Base-by-base conservation (phyloP, 1,140 invertebrate species). In the Pseudoatta argentina region DNA sequence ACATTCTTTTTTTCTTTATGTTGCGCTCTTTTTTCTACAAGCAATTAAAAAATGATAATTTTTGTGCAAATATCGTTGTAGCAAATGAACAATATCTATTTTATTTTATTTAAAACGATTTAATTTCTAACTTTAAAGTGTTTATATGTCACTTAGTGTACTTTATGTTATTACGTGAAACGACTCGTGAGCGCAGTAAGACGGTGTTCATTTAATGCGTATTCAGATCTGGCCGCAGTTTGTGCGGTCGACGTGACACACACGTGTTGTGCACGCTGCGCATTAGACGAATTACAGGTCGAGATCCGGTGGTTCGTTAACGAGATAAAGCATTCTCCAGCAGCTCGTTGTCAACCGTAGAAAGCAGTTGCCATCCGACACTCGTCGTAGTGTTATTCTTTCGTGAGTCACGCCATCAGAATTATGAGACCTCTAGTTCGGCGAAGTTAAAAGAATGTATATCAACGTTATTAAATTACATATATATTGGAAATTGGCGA, bases 201-300 rank as follows among this genome's bases (percentile, higher is more conserved):
- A 78, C 61, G 83, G 61, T 55, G 83, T 85, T 91, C 91, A 85
- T 91, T 91, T 91, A 91, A 91, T 57, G 79, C 51, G 79, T 34
- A 91, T 91, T 91, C 91, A 89, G 44, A 18, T 21, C 39, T 67
- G 63, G 44, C 48, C 64, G 53, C 30, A 55, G 66, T 88, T 89
- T 82, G 71, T 57, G 78, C 30, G 5, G 3, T 8, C 14, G 44
- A 64, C 10, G n/a, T 44, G 86, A 76, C 48, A 63, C 34, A 69
- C 34, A 69, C 34, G 76, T 72, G 78, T 76, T 44, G 44, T 69
- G 51, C 63, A 61, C 57, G 34, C 48, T 48, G 57, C 73, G 27
- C 85, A 79, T 85, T 77, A 66, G 71, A 73, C 88, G 81, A 87
- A 87, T 89, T 89, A 51, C 71, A 61, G 57, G 61, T 78, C 24